phyloP scores from a whole-genome alignment of 2,113 vertebrate genomes.

The Nanorana parkeri region DNA sequence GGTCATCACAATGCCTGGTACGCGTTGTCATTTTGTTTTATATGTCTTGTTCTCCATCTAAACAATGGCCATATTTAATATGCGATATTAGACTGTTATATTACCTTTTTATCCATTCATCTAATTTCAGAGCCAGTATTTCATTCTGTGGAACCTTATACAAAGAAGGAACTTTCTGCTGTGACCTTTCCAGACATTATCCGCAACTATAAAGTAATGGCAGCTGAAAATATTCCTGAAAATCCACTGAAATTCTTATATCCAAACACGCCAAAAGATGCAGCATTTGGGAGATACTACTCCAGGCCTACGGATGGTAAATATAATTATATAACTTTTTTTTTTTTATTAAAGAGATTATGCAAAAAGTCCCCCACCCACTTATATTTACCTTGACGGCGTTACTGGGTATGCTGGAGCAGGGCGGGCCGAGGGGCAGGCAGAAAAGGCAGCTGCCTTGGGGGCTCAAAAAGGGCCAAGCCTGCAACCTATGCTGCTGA shows the following conservation, averaged over 20 bases:
- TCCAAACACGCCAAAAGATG: conserved; percentile 88
- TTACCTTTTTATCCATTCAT: not conserved
- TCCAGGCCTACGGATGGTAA: conserved; percentile 89
- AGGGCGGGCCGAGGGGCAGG: too few species aligned
- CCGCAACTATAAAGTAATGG: conserved; percentile 97
- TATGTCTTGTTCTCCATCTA: too few species aligned
- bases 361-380: too few species aligned
- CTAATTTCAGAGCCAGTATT: conserved; percentile 75
- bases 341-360: conserved; percentile 20
- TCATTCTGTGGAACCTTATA: conserved; percentile 95
- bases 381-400: too few species aligned
- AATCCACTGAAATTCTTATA: conserved; percentile 92
- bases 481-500: too few species aligned
- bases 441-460: too few species aligned
- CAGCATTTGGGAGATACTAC: conserved; percentile 95
- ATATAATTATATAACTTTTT: conserved; percentile 48
- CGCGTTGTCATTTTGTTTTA: too few species aligned
- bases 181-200: conserved; percentile 95
- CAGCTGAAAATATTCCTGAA: conserved; percentile 92
- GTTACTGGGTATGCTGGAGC: too few species aligned
- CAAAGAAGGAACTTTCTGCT: conserved; percentile 90
- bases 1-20: too few species aligned
- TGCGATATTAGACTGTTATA: too few species aligned
- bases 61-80: too few species aligned
- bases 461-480: too few species aligned